Percentiles rank a stretch among this genome's conserved stretches.
phyloP scores from a whole-genome alignment of 1,140 invertebrate genomes.

The Platyscapa corneri region DNA sequence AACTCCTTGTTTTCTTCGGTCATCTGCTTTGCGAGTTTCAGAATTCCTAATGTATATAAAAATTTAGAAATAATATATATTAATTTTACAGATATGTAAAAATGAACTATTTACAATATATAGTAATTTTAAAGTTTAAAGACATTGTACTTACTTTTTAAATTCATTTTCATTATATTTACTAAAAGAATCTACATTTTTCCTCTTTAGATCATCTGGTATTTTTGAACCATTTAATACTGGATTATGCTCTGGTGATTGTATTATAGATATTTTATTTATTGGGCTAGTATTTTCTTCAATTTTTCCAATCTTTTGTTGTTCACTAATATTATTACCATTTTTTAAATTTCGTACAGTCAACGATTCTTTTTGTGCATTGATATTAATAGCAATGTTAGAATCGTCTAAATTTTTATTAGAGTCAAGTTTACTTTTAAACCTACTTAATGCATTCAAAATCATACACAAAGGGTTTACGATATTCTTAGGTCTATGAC shows the following conservation, averaged over 20 bases:
- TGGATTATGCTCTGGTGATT: not conserved
- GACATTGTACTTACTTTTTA: slow-evolving; percentile 9
- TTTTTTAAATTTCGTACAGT: not conserved
- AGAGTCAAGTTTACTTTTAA: not conserved
- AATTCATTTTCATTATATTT: not conserved
- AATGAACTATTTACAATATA: not conserved
- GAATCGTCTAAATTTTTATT: not conserved
- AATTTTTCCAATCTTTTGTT: not conserved
- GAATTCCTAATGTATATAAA: not conserved
- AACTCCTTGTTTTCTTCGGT: not conserved
- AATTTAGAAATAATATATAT: slow-evolving; percentile 6
- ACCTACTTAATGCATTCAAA: slow-evolving; percentile 10
- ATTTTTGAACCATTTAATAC: not conserved
- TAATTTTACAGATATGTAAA: not conserved
- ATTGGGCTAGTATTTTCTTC: not conserved
- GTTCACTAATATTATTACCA: not conserved
- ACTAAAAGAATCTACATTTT: slow-evolving; percentile 5
- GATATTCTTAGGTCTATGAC: not conserved
- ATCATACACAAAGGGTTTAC: slow-evolving; percentile 38
- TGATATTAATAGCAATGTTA: not conserved
- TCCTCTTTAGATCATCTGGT: not conserved
- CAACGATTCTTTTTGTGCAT: not conserved
- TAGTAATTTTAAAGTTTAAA: no score
- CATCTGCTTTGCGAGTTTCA: not conserved
- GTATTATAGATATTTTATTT: not conserved